Percentiles rank a stretch among this genome's conserved stretches.
Evolutionary conservation across 2,113 vertebrate genomes (phyloP).

Genomic region (Tinamus guttatus): DNA sequence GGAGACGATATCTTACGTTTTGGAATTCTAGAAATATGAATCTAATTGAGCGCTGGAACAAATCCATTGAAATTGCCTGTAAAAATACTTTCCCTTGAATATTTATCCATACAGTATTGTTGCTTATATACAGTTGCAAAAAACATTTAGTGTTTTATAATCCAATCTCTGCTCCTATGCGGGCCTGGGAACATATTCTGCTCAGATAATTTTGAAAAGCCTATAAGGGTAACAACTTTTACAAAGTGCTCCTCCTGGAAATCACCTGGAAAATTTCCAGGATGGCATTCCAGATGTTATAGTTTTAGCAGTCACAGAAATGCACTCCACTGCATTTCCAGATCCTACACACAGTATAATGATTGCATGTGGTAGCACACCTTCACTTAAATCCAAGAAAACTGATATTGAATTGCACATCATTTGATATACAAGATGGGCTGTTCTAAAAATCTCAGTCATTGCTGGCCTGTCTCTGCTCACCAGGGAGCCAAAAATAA

Average conservation of each 20-base stretch:
- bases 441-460: not conserved
- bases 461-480: not conserved
- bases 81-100: constrained; percentile 84
- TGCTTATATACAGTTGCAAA: constrained; percentile 85
- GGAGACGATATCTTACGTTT: constrained; percentile 63
- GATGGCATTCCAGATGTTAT: constrained; percentile 86
- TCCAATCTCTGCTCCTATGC: constrained; percentile 82
- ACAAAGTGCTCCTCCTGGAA: constrained; percentile 85
- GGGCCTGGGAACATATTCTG: constrained; percentile 76
- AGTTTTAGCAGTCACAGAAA: constrained; percentile 81
- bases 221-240: constrained; percentile 83
- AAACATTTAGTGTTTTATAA: constrained; percentile 86
- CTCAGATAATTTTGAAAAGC: constrained; percentile 75
- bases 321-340: constrained; percentile 41
- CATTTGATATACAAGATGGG: constrained; percentile 28
- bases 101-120: constrained; percentile 81
- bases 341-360: constrained; percentile 39
- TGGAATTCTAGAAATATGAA: constrained; percentile 77
- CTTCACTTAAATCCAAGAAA: constrained; percentile 33
- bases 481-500: not conserved
- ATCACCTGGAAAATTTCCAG: constrained; percentile 81
- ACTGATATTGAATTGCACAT: constrained; percentile 8
- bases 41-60: constrained; percentile 81
- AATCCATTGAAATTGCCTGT: constrained; percentile 80
- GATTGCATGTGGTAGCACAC: constrained; percentile 34